Conservation (phyloP, 2,797 vertebrate species). For the Schizopygopsis pylzovi region DNA sequence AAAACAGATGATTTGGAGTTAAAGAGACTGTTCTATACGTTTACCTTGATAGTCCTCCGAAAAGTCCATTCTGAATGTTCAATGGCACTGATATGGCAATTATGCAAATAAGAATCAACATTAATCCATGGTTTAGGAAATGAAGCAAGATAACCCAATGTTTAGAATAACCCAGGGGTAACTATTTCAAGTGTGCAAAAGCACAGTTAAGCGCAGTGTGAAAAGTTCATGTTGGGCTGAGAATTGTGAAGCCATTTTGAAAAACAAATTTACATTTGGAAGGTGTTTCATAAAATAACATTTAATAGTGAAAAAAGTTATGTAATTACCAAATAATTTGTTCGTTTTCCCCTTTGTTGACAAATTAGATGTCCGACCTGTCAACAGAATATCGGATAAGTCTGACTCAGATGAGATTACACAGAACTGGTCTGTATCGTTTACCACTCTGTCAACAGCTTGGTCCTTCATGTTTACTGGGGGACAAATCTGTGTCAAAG, state of each 20-base stretch:
- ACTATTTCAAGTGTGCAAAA: not conserved
- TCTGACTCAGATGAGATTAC: conserved; percentile 35
- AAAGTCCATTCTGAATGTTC: too few relatives aligned
- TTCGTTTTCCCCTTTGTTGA: not conserved
- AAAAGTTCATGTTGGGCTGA: conserved; percentile 2
- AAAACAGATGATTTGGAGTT: too few relatives aligned
- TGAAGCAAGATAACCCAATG: not conserved
- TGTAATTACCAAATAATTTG: not conserved
- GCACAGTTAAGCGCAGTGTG: not conserved
- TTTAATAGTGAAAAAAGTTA: not conserved
- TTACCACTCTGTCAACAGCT: conserved; percentile 49
- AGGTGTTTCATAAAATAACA: not conserved
- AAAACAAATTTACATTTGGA: not conserved
- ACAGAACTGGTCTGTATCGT: conserved; percentile 43
- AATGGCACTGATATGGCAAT: not conserved
- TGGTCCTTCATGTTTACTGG: conserved; percentile 50
- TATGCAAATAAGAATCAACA: not conserved
- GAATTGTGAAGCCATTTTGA: conserved; percentile 10
- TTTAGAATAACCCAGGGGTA: not conserved
- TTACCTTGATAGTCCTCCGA: too few relatives aligned
- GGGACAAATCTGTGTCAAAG: conserved; percentile 60
- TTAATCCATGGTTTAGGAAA: not conserved
- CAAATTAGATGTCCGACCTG: conserved; percentile 17
- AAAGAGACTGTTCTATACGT: too few relatives aligned
- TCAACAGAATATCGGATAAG: conserved; percentile 31